Evolutionary conservation across 2,797 vertebrate genomes (phyloP), one percentile per base, ranked within the genome.

Genomic region (Pipistrellus nathusii): DNA sequence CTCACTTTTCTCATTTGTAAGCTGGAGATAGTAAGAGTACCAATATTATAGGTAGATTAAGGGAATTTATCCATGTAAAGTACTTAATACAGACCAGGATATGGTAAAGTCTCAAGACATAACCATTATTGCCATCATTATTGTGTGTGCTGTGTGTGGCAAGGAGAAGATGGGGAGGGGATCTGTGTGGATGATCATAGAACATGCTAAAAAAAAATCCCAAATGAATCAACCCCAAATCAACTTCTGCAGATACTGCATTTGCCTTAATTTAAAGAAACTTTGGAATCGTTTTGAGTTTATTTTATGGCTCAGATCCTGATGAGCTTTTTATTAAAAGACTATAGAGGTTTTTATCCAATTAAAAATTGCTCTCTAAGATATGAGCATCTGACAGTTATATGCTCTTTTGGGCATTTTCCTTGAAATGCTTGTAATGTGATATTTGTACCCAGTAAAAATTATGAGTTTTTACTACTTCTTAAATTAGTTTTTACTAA

Each of bases 231-330:
- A 64, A 81, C 55, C 75, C 25, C 41, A 68, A 81, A 35, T 88
- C 6, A 5, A 88, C 86, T 68, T 78, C 27, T 71, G 57, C 85
- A 94, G 85, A 95, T 82, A 95, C 44, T 96, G 73, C 59, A 66
- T 94, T 95, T 94, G 35, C 59, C n/a, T 75, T 95, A 95, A 88
- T 95, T 95, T 91, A 92, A 83, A 90, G 77, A 88, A 93, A 20
- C 46, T 96, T 95, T 88, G 48, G 57, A 62, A 55, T 93, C 82
- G 76, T 96, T 92, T 94, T 32, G 87, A 87, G 72, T 95, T 95
- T 80, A 93, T 91, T 96, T 93, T 96, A 55, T 41, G 91, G 84
- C 81, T 91, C 55, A 77, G 51, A 57, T 85, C 53, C 91, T 91
- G 91, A 95, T 53, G 46, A 94, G 57, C 64, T 96, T 96, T 92